Evolutionary conservation across 2,113 vertebrate genomes (phyloP), one percentile per base, ranked within the genome.

Genomic region (Istiophorus platypterus): DNA sequence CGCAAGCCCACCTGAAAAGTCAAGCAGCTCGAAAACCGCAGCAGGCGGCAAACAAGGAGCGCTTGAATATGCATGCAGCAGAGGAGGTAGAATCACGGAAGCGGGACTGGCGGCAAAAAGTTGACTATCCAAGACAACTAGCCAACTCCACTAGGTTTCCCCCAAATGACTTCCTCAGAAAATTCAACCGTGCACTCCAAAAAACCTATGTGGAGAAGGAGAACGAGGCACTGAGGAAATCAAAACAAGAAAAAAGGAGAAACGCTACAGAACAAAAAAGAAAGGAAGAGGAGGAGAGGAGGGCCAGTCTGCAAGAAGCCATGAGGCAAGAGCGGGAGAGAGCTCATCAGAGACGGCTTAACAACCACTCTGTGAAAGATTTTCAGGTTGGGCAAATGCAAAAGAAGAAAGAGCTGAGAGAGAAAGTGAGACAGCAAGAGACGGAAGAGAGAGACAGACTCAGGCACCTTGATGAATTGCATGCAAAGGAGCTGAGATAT

Each of bases 1-100:
- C n/a, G n/a, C n/a, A n/a, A n/a, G n/a, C n/a, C n/a, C n/a, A n/a
- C 3, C 1, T 0, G 13, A 34, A 52, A 1, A 1, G 5, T 0
- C 17, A 1, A 12, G 12, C 0, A 15, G 9, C 0, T 15, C 14
- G 1, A n/a, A 34, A 52, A 8, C 29, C 2, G 7, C 0, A 0
- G 29, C 0, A 9, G 5, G 20, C 52, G 20, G 29, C 29, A n/a
- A 51, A 20, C 20, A 47, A 68, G 20, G 66, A 52, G 0, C 0
- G 24, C 24, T 9, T 34, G 3, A 52, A 68, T 14, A 51, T 1
- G 47, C 27, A 51, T 34, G 27, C 20, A n/a, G 29, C 47, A 15
- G 65, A 68, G 29, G 65, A 68, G 20, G 1, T 6, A 6, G 45
- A 34, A 51, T 1, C 15, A 1, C 34, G 34, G 7, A 52, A 15